Percentiles rank a stretch among this genome's conserved stretches.
phyloP scores from a whole-genome alignment of 2,888 invertebrate species.

The Plutella xylostella region DNA sequence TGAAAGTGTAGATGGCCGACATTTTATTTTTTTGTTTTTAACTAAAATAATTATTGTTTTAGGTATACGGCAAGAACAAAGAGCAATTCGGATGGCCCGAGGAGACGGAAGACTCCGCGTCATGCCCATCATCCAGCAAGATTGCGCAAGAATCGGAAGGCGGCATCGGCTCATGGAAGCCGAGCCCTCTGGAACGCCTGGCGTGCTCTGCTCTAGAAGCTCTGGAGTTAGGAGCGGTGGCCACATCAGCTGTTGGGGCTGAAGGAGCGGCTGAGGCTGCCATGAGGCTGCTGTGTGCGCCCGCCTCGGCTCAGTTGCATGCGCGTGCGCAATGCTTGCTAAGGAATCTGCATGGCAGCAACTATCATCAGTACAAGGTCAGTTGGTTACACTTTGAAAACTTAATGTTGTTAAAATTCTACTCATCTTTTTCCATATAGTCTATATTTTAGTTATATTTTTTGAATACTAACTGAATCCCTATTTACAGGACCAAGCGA shows the following conservation, averaged over 20 bases:
- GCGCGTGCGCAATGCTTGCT: conserved; percentile 82
- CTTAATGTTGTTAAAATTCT: not conserved
- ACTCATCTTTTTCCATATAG: not conserved
- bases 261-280: conserved; percentile 48
- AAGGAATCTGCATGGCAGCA: conserved; percentile 79
- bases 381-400: not conserved
- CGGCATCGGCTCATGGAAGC: conserved; percentile 40
- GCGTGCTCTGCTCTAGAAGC: conserved; percentile 59
- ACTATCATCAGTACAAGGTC: conserved; percentile 90
- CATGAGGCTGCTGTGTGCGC: conserved; percentile 50
- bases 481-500: conserved; percentile 87
- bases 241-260: conserved; percentile 26
- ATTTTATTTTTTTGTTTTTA: too few relatives aligned
- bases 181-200: conserved; percentile 52
- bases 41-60: conserved; percentile 11
- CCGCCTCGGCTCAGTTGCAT: conserved; percentile 47
- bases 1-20: too few relatives aligned
- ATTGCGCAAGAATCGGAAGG: conserved; percentile 50
- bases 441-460: not conserved
- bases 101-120: conserved; percentile 83
- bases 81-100: conserved; percentile 98
- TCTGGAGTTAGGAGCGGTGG: conserved; percentile 48
- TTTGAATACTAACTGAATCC: conserved; percentile 1
- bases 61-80: conserved; percentile 92
- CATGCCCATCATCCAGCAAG: conserved; percentile 57